Percentiles rank a stretch among this genome's conserved stretches.
phyloP scores from a whole-genome alignment of 2,797 vertebrate genomes.

The Microhierax caerulescens region DNA sequence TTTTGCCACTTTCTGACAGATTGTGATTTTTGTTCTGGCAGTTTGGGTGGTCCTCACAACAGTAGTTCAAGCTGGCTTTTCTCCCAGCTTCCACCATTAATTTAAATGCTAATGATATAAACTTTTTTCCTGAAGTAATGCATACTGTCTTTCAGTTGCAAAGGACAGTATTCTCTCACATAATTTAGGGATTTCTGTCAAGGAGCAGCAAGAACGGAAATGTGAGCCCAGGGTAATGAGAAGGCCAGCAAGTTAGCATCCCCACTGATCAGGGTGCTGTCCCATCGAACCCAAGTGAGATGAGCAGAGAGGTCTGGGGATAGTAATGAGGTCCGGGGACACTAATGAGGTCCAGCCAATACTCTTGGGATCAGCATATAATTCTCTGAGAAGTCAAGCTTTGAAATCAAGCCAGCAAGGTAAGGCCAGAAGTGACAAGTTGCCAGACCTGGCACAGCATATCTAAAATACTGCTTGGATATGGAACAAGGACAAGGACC shows the following conservation, averaged over 20 bases:
- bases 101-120: neutral
- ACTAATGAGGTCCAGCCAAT: neutral
- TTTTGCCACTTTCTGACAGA: neutral
- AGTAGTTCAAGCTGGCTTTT: neutral
- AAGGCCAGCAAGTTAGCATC: neutral
- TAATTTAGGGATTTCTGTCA: neutral
- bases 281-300: neutral
- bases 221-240: neutral
- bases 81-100: neutral
- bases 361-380: neutral
- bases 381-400: neutral
- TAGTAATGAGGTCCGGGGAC: too few relatives aligned
- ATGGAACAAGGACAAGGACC: neutral
- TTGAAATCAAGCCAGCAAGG: neutral
- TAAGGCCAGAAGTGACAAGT: neutral
- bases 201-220: neutral
- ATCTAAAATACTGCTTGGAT: neutral
- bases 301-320: neutral
- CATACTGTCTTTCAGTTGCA: neutral
- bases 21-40: neutral
- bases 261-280: neutral
- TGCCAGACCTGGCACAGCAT: neutral
- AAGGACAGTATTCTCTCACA: neutral
- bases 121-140: neutral
- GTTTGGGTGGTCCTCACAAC: neutral